phyloP scores from a whole-genome alignment of 2,113 vertebrate genomes.

The Tachysurus fulvidraco region DNA sequence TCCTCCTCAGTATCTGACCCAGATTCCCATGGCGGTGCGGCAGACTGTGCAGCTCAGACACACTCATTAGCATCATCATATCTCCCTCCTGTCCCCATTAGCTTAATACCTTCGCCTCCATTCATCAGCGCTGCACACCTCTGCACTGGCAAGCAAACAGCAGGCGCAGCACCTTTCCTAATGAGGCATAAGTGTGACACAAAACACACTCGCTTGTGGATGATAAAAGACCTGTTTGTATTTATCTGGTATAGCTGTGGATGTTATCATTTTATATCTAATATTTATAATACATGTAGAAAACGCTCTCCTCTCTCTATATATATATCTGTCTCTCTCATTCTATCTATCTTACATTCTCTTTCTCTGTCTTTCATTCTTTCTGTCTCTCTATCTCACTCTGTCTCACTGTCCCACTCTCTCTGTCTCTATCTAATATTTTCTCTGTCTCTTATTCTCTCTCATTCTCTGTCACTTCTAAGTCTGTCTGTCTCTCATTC shows the following conservation, averaged over 20 bases:
- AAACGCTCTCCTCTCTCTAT: background rate
- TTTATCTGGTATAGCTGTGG: background rate
- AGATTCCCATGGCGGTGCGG: slow-evolving; percentile 50
- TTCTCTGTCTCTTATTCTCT: too few species aligned
- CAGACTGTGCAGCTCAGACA: slow-evolving; percentile 33
- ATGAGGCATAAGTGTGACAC: slow-evolving; percentile 2
- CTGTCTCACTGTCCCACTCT: too few species aligned
- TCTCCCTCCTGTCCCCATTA: slow-evolving; percentile 40
- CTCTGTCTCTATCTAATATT: too few species aligned
- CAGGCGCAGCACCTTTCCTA: slow-evolving; percentile 2
- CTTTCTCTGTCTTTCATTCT: too few species aligned
- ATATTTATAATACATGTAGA: background rate
- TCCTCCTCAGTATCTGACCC: slow-evolving; percentile 60
- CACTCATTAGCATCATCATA: slow-evolving; percentile 49
- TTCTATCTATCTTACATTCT: background rate
- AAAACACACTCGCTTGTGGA: slow-evolving; percentile 4
- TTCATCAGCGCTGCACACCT: slow-evolving; percentile 29
- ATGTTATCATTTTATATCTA: too few species aligned
- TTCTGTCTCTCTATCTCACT: too few species aligned
- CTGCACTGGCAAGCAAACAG: slow-evolving; percentile 23
- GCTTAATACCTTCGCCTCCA: slow-evolving; percentile 15
- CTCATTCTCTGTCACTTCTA: too few species aligned
- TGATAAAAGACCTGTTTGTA: slow-evolving; percentile 4
- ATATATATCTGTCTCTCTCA: background rate
- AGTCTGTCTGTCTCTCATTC: too few species aligned